Evolutionary conservation across 2,888 invertebrate genomes (phyloP), one percentile per base, ranked within the genome.

Genomic region (Rhyacophila evoluta): DNA sequence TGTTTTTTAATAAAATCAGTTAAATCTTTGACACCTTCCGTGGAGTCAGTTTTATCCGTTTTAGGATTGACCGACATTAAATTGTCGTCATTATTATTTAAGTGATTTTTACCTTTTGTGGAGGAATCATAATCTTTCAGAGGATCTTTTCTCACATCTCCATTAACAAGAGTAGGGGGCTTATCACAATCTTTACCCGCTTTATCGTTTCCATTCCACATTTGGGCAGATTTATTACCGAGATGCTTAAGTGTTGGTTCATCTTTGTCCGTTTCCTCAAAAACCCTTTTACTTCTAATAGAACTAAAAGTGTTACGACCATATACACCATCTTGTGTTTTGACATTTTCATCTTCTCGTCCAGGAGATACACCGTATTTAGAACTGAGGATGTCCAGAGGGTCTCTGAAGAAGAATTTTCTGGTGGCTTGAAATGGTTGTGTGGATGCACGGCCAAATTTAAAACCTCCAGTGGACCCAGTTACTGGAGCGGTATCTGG

Each of bases 341-440:
- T n/a, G n/a, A n/a, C n/a, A n/a, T n/a, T n/a, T n/a, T n/a, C n/a
- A n/a, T n/a, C n/a, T 2, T 27, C 67, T 2, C 15, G 38, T 11
- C 33, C 29, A 8, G 67, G 12, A 25, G 37, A n/a, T 0, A 39
- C 11, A 11, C 72, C 72, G n/a, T 75, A 75, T 39, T 79, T 72
- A 10, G 79, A 69, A 36, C 74, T 78, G 28, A 80, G 72, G 33
- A 75, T 76, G 37, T 81, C 79, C 10, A 82, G 69, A 5, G 82
- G 82, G 15, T 82, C 82, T 19, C 82, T 79, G 76, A 82, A 82
- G 29, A 37, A 69, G 41, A 82, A 82, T 74, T 76, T 79, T 37
- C 38, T 81, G 11, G 75, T 28, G 33, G 76, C 39, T 12, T 19
- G 28, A 33, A 36, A 15, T 19, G 12, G 27, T 28, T 81, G 72